phyloP scores from a whole-genome alignment of 1,140 invertebrate genomes.

The Papilio polytes region DNA sequence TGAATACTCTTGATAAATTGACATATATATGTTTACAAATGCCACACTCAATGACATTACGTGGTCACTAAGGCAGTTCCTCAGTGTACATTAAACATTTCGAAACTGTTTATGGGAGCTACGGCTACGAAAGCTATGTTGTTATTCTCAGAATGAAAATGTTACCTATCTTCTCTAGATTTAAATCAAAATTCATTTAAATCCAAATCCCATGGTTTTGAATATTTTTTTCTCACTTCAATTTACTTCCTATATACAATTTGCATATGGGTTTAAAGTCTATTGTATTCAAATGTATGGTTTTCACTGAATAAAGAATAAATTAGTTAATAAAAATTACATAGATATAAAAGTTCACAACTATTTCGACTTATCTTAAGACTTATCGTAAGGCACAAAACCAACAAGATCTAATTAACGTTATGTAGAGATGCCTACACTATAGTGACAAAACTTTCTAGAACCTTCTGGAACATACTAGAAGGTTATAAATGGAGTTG shows the following conservation, averaged over 20 bases:
- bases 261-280: slow-evolving; percentile 1
- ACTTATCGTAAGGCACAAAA: neutral
- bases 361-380: too few species aligned
- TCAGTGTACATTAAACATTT: too few species aligned
- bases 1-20: neutral
- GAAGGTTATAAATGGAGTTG: slow-evolving; percentile 4
- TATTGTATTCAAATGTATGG: neutral
- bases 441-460: slow-evolving; percentile 12
- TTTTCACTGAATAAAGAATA: neutral
- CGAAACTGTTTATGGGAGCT: too few species aligned
- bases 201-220: neutral
- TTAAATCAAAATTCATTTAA: neutral
- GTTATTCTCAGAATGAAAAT: neutral
- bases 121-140: neutral
- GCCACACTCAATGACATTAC: too few species aligned
- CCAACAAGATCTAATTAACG: slow-evolving; percentile 1
- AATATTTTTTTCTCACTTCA: neutral
- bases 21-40: neutral
- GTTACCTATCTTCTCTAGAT: neutral
- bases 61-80: too few species aligned
- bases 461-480: neutral
- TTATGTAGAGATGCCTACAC: neutral
- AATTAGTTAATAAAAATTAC: neutral
- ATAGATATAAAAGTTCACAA: neutral
- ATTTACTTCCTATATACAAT: neutral